Base-by-base conservation (phyloP, 2,113 vertebrate species). In the Acinonyx jubatus region DNA sequence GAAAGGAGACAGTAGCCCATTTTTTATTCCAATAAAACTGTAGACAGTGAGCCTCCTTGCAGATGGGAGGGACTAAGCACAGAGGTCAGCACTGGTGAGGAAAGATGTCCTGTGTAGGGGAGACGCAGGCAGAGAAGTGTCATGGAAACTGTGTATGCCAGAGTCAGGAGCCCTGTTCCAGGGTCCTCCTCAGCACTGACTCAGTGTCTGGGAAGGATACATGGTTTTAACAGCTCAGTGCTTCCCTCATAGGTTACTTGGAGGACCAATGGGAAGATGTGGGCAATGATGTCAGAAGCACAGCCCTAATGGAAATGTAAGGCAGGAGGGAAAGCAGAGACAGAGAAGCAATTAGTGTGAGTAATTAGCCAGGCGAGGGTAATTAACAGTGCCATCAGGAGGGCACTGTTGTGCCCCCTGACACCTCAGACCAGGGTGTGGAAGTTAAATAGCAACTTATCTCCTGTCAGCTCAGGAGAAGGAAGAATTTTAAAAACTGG, bases 341-440 rank as follows among this genome's bases (percentile, higher is more conserved):
- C 79, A 88, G 85, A 73, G 52, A 93, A 94, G 69, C 85, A 85
- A 91, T 95, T 73, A 97, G 80, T 0, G 9, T 25, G 55, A 57
- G 78, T 73, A 83, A 92, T 76, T 81, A 94, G 66, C 76, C 33
- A 33, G 29, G 80, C 0, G 29, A 89, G 36, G 76, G n/a, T 55
- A 91, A 95, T 93, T 93, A 89, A 52, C 78, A 19, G n/a, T 0
- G 21, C 69, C 31, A 1, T 0, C 5, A 27, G 73, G 80, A 73
- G 89, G 55, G 55, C 12, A 9, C 10, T 7, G 15, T 8, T 23
- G 74, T 31, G 41, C 89, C 61, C 61, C 76, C 33, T 0, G 21
- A 76, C 66, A 61, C 92, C 79, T 61, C 33, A 52, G 87, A 78
- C 83, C 36, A 69, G 48, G 1, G 12, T 38, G 73, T 65, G 48